phyloP scores from a whole-genome alignment of 2,797 vertebrate species.

The Bovichtus variegatus region DNA sequence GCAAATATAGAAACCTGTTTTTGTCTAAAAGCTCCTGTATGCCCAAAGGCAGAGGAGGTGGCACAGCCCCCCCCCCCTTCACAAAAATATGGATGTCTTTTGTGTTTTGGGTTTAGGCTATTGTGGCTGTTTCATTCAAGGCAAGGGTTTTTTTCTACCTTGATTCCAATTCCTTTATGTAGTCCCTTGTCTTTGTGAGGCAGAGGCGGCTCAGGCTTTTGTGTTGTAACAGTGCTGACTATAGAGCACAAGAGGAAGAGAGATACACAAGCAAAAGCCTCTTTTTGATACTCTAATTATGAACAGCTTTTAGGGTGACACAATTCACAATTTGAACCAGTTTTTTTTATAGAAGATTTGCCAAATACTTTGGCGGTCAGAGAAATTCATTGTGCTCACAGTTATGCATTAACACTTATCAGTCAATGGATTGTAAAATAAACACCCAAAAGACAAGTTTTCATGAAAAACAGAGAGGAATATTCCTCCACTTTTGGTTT shows the following conservation, averaged over 20 bases:
- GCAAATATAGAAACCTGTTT: slow-evolving; percentile 55
- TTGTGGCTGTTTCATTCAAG: slow-evolving; percentile 58
- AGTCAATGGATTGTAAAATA: slow-evolving; percentile 12
- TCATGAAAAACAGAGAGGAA: not conserved
- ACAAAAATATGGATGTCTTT: slow-evolving; percentile 64
- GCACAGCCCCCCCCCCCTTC: slow-evolving; percentile 51
- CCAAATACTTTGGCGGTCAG: slow-evolving; percentile 7
- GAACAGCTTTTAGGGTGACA: slow-evolving; percentile 50
- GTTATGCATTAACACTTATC: slow-evolving; percentile 2
- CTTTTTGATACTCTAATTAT: slow-evolving; percentile 64
- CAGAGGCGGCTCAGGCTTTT: slow-evolving; percentile 66
- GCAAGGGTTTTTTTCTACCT: slow-evolving; percentile 25
- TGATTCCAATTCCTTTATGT: slow-evolving; percentile 58
- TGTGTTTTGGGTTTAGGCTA: slow-evolving; percentile 63
- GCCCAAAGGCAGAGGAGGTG: slow-evolving; percentile 33
- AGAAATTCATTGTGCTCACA: not conserved
- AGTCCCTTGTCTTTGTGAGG: slow-evolving; percentile 62
- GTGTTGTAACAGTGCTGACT: slow-evolving; percentile 41
- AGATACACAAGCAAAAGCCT: slow-evolving; percentile 46
- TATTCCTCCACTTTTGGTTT: slow-evolving; percentile 17
- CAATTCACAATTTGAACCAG: slow-evolving; percentile 31
- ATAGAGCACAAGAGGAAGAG: slow-evolving; percentile 49
- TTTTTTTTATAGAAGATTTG: slow-evolving; percentile 9
- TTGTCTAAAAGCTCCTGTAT: slow-evolving; percentile 39
- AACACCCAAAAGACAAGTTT: not conserved